These are phyloP conservation scores for Parauchenoglanis punctatus DNA, from an alignment of 2,797 vertebrate species.

Conservation along the genomic window DNA sequence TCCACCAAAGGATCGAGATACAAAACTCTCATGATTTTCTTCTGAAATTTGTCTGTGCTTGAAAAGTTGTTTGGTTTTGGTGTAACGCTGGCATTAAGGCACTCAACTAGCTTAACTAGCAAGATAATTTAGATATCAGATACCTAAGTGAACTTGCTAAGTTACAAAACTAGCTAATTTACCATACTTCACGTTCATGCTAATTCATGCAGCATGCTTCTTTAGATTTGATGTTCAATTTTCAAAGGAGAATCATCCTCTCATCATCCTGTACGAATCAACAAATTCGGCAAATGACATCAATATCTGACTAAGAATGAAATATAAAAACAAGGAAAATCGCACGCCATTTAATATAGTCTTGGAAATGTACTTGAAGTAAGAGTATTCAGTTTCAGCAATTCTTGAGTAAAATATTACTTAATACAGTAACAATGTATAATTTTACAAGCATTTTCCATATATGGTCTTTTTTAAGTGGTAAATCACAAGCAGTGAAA, in stretches of 20 bases:
- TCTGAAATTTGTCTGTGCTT: too few relatives aligned
- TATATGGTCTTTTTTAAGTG: not conserved
- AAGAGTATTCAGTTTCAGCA: not conserved
- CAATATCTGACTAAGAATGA: not conserved
- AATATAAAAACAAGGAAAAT: not conserved
- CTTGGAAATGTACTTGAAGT: not conserved
- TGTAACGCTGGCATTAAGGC: not conserved
- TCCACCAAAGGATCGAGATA: too few relatives aligned
- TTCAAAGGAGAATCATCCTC: not conserved
- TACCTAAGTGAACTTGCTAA: not conserved
- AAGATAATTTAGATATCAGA: not conserved
- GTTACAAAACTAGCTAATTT: constrained; percentile 10
- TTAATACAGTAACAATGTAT: not conserved
- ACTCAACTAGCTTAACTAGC: not conserved
- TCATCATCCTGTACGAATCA: not conserved
- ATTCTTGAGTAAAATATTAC: not conserved
- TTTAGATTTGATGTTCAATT: not conserved
- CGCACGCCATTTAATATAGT: too few relatives aligned
- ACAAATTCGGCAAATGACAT: not conserved
- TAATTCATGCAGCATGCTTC: not conserved
- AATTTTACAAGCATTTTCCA: not conserved
- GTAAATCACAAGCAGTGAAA: not conserved
- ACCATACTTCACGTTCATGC: not conserved
- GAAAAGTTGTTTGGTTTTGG: too few relatives aligned
- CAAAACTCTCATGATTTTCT: too few relatives aligned